Conservation (phyloP, 1,140 invertebrate genomes). For the Tetranychus cinnabarinus region DNA sequence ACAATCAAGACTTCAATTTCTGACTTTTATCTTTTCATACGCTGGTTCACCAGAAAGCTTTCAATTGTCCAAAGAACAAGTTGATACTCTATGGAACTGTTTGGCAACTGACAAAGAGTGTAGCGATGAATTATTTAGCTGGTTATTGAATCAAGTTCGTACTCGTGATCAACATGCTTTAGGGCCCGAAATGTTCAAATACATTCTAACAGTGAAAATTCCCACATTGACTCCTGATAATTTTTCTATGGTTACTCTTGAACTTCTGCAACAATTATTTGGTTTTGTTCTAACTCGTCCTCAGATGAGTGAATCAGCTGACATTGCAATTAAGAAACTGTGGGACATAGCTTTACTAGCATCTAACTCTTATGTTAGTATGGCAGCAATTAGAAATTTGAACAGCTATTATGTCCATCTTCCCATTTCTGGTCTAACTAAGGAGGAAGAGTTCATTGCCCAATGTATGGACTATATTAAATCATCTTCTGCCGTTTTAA, state of each 20-base stretch:
- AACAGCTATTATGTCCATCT: slow-evolving; percentile 70
- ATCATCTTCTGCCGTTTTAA: slow-evolving; percentile 45
- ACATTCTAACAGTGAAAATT: slow-evolving; percentile 67
- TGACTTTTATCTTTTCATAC: slow-evolving; percentile 73
- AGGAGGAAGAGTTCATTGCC: slow-evolving; percentile 68
- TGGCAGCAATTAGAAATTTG: slow-evolving; percentile 75
- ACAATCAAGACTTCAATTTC: slow-evolving; percentile 65
- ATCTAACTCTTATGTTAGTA: slow-evolving; percentile 70
- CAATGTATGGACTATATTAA: slow-evolving; percentile 64
- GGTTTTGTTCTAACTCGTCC: slow-evolving; percentile 34
- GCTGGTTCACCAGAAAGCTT: slow-evolving; percentile 66
- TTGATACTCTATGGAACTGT: slow-evolving; percentile 71
- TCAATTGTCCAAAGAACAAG: slow-evolving; percentile 53
- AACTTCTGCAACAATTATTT: slow-evolving; percentile 68
- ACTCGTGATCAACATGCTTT: slow-evolving; percentile 52
- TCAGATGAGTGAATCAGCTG: background rate
- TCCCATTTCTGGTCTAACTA: slow-evolving; percentile 29
- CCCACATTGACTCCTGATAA: slow-evolving; percentile 59
- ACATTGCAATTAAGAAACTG: slow-evolving; percentile 56
- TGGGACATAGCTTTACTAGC: slow-evolving; percentile 76
- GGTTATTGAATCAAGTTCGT: slow-evolving; percentile 57
- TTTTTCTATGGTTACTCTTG: slow-evolving; percentile 72
- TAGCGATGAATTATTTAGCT: slow-evolving; percentile 70
- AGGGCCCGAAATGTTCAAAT: slow-evolving; percentile 54
- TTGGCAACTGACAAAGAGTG: slow-evolving; percentile 54